A percentile compares a stretch with the other conserved stretches of the same genome.
These are phyloP conservation scores for Pipistrellus kuhlii DNA, from an alignment of 2,797 vertebrate genomes.

Conservation along the genomic window DNA sequence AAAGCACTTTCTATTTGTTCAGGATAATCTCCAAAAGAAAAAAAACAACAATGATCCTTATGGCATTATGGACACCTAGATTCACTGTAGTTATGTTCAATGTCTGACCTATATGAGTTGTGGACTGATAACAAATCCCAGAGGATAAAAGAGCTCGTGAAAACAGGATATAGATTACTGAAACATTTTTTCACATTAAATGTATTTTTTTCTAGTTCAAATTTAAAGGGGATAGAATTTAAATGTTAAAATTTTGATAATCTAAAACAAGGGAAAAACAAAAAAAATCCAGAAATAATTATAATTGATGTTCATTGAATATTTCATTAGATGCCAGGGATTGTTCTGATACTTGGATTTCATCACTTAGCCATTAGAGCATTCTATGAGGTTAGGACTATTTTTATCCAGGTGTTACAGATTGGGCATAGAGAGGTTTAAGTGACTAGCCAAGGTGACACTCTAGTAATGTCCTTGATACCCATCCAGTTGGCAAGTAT, in stretches of 20 bases:
- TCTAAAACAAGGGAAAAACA: not conserved
- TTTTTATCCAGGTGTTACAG: not conserved
- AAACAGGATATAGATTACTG: not conserved
- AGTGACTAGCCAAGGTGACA: not conserved
- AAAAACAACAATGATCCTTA: not conserved
- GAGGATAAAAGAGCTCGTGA: not conserved
- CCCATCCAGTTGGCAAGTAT: not conserved
- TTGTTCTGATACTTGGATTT: not conserved
- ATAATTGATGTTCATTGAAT: not conserved
- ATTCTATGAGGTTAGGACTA: not conserved
- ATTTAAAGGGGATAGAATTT: not conserved
- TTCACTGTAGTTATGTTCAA: not conserved
- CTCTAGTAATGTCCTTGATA: not conserved
- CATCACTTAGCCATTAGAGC: not conserved
- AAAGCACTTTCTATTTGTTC: not conserved
- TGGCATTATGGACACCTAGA: not conserved
- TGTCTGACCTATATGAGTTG: not conserved
- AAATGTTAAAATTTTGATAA: not conserved
- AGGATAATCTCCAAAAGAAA: not conserved
- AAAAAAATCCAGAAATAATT: not conserved
- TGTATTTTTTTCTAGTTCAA: not conserved
- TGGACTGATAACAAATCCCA: not conserved
- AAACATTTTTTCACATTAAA: not conserved
- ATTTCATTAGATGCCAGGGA: not conserved
- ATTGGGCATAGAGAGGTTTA: not conserved